Evolutionary conservation across 2,113 vertebrate genomes (phyloP), one percentile per base, ranked within the genome.

Genomic region (Pithys albifrons): DNA sequence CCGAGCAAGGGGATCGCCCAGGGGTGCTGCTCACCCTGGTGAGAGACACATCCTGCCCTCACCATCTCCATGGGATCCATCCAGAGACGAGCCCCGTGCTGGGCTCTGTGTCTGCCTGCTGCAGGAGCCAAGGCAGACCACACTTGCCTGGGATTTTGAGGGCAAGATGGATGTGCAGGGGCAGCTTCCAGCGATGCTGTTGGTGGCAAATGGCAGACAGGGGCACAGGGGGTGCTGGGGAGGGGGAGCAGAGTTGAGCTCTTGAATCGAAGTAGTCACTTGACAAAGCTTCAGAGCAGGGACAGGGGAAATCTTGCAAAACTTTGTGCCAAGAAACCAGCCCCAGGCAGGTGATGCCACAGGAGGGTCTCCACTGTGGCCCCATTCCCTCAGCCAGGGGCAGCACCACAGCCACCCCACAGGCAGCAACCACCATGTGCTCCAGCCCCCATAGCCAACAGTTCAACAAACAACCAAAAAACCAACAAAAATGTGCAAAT

Each of bases 401-500:
- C 18, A 1, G 10, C 72, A 6, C 14, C 0, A 1, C 46, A 51
- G 25, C 52, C 81, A 29, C 65, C 61, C 29, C 65, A 12, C 27
- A 6, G 2, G 0, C 71, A 62, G 57, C 16, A 0, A 22, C 54
- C 4, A 2, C 72, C 22, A 1, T 1, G 0, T 3, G 24, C 91
- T 81, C 46, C 83, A 69, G 77, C 41, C 51, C 92, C 64, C 92
- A 61, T 3, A 0, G 46, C 86, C 79, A 46, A 80, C 41, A 62
- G 86, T 88, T 80, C 45, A 3, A 73, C 72, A 80, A 89, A 3
- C 85, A 91, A 89, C 55, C 48, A 15, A 65, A 71, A 41, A 84
- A n/a, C 19, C 16, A 17, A 59, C 78, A 57, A 58, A n/a, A 35
- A 96, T 98, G 98, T 98, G 98, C 98, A 98, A 98, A 98, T 97